These are phyloP conservation scores for Tenebrosternarchus preto DNA, from an alignment of 2,113 vertebrate genomes.

Conservation along the genomic window DNA sequence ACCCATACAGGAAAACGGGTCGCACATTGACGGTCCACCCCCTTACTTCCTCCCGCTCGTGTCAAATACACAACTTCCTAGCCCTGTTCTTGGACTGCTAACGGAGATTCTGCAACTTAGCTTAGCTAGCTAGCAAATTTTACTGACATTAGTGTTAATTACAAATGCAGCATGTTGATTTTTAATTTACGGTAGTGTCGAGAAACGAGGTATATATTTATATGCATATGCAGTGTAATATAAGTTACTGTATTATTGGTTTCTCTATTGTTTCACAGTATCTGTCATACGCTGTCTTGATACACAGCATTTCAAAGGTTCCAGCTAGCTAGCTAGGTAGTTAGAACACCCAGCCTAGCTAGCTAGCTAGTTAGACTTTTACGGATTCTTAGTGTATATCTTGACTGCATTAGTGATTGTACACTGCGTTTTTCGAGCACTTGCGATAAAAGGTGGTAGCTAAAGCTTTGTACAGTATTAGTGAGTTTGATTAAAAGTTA, in stretches of 20 bases:
- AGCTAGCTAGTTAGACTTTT: neutral
- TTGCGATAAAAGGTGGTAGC: neutral
- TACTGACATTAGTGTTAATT: neutral
- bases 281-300: slow-evolving; percentile 7
- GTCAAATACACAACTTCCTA: no score
- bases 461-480: neutral
- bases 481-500: slow-evolving; percentile 28
- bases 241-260: neutral
- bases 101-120: neutral
- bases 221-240: neutral
- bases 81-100: no score
- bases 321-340: neutral
- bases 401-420: neutral
- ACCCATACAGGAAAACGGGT: no score
- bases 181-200: neutral
- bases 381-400: neutral
- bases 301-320: neutral
- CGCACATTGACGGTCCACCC: no score
- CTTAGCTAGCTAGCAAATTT: neutral
- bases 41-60: no score
- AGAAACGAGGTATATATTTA: neutral
- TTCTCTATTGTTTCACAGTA: neutral
- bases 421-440: neutral
- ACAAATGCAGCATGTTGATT: neutral
- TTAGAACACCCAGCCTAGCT: neutral